phyloP scores from a whole-genome alignment of 2,888 invertebrate genomes.

The Hedychridium roseum region DNA sequence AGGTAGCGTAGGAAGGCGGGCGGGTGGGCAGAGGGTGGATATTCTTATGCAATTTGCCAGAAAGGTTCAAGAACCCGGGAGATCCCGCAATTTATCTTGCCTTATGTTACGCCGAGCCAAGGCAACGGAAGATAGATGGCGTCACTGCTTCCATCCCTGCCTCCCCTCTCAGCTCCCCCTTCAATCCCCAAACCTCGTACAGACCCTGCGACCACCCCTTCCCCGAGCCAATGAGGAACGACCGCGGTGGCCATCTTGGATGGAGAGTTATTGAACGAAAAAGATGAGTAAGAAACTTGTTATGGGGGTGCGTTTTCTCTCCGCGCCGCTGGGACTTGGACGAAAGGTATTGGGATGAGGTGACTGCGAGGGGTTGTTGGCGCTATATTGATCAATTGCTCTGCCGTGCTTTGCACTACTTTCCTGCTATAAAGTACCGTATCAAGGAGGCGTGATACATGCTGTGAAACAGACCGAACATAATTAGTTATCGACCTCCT shows the following conservation, averaged over 20 bases:
- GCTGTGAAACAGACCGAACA: too few species aligned
- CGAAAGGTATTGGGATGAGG: slow-evolving; percentile 44
- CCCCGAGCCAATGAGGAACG: slow-evolving; percentile 65
- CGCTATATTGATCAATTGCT: slow-evolving; percentile 65
- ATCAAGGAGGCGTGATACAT: slow-evolving; percentile 46
- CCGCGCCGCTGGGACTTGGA: slow-evolving; percentile 42
- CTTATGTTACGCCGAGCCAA: slow-evolving; percentile 65
- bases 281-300: slow-evolving; percentile 65
- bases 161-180: slow-evolving; percentile 31
- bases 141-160: slow-evolving; percentile 61
- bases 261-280: slow-evolving; percentile 66
- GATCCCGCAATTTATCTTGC: slow-evolving; percentile 65
- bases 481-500: too few species aligned
- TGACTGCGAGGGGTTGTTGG: slow-evolving; percentile 52
- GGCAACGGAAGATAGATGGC: slow-evolving; percentile 65
- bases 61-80: slow-evolving; percentile 65
- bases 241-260: slow-evolving; percentile 65
- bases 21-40: slow-evolving; percentile 51
- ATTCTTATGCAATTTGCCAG: slow-evolving; percentile 66
- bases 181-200: slow-evolving; percentile 41
- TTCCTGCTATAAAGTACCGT: slow-evolving; percentile 55
- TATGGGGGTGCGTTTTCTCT: slow-evolving; percentile 60
- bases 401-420: slow-evolving; percentile 62
- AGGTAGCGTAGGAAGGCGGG: slow-evolving; percentile 25
- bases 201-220: slow-evolving; percentile 60